Evolutionary conservation across 1,140 invertebrate species (phyloP).

Genomic region (Drosophila asahinai): DNA sequence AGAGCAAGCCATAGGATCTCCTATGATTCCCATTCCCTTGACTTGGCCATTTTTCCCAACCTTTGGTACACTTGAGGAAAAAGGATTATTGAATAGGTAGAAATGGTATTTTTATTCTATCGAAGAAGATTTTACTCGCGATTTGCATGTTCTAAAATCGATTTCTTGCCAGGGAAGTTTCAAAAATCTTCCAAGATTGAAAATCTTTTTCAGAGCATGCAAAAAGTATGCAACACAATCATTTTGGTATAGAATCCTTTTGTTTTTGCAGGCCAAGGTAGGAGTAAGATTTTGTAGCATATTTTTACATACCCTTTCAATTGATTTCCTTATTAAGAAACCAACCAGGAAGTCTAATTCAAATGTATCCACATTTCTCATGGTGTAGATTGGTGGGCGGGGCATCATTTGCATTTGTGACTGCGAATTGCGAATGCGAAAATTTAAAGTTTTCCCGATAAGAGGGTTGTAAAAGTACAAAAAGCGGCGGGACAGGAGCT

Average conservation of each 20-base stretch:
- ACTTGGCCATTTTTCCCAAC: background rate
- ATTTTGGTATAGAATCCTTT: background rate
- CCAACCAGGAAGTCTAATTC: conserved; percentile 1
- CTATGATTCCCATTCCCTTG: conserved; percentile 4
- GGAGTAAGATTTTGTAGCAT: too few species aligned
- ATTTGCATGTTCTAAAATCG: background rate
- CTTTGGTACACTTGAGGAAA: conserved; percentile 15
- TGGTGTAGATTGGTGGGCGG: conserved; percentile 46
- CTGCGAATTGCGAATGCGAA: conserved; percentile 80
- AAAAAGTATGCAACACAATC: too few species aligned
- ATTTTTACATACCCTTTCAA: background rate
- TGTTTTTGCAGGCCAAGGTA: too few species aligned
- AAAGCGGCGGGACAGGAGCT: conserved; percentile 36
- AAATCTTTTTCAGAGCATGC: background rate
- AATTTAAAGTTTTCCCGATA: conserved; percentile 80
- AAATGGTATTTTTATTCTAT: too few species aligned
- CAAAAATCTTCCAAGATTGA: background rate
- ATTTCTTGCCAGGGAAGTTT: background rate
- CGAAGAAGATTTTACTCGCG: too few species aligned
- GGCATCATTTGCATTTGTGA: conserved; percentile 78
- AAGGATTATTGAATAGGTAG: background rate
- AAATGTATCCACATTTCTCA: conserved; percentile 10
- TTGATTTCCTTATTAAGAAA: background rate
- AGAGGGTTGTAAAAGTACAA: conserved; percentile 81
- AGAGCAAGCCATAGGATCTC: conserved; percentile 28